These are phyloP conservation scores for Pseudopipra pipra DNA, from an alignment of 2,113 vertebrate species.

Conservation along the genomic window DNA sequence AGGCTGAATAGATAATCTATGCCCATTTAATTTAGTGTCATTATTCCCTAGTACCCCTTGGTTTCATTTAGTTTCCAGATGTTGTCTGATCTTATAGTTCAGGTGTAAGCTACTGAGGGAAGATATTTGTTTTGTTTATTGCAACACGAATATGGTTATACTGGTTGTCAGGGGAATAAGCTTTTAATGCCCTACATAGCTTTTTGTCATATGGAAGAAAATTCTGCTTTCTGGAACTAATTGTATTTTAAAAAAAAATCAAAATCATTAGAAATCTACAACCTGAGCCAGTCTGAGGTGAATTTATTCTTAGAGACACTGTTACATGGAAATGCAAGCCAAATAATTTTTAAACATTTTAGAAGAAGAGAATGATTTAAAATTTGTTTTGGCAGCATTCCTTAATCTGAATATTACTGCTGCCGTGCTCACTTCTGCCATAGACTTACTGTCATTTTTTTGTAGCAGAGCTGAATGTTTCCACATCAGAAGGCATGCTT, in stretches of 20 bases:
- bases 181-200: not conserved
- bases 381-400: constrained; percentile 52
- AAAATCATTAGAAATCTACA: not conserved
- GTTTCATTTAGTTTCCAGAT: constrained; percentile 21
- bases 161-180: not conserved
- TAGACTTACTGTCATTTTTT: constrained; percentile 35
- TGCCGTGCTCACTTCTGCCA: constrained; percentile 15
- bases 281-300: not conserved
- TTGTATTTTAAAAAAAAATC: not conserved
- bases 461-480: constrained; percentile 33
- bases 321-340: not conserved
- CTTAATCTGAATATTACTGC: constrained; percentile 45
- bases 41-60: not conserved
- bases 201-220: constrained; percentile 4
- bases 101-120: not conserved
- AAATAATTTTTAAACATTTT: constrained; percentile 40
- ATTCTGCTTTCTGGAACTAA: not conserved
- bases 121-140: constrained; percentile 23
- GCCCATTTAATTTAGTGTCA: not conserved
- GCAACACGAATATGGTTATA: not conserved
- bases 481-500: constrained; percentile 29
- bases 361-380: constrained; percentile 24
- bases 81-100: not conserved
- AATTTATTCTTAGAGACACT: not conserved
- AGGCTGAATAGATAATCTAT: not conserved